A percentile compares a stretch with the other conserved stretches of the same genome.
Evolutionary conservation across 2,888 invertebrate genomes (phyloP).

Genomic region (Phoenoteleia sp.): DNA sequence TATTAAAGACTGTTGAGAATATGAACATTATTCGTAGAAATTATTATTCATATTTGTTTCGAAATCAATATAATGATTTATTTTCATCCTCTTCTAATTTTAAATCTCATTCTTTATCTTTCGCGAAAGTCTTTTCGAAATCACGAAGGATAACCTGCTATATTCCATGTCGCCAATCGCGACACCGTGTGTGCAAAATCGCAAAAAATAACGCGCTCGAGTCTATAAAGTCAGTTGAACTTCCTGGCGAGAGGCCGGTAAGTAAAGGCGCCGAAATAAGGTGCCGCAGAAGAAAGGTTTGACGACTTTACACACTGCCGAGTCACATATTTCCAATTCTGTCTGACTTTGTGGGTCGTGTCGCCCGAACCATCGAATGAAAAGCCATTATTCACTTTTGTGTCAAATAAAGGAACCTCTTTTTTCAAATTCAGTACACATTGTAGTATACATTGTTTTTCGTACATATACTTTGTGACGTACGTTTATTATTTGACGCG

Average conservation of each 20-base stretch:
- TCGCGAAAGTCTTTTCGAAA: slow-evolving; percentile 19
- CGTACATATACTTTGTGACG: slow-evolving; percentile 14
- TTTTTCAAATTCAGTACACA: slow-evolving; percentile 42
- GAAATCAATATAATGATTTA: too few relatives aligned
- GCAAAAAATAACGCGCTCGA: slow-evolving; percentile 61
- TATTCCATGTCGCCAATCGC: slow-evolving; percentile 36
- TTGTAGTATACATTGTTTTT: slow-evolving; percentile 8
- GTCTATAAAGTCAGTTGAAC: slow-evolving; percentile 49
- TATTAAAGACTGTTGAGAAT: too few relatives aligned
- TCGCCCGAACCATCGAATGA: slow-evolving; percentile 78
- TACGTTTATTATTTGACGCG: slow-evolving; percentile 11
- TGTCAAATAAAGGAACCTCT: slow-evolving; percentile 60
- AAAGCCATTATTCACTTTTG: slow-evolving; percentile 82
- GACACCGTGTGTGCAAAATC: slow-evolving; percentile 57
- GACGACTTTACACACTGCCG: slow-evolving; percentile 83
- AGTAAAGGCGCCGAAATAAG: slow-evolving; percentile 37
- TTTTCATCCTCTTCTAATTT: too few relatives aligned
- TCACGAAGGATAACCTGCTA: slow-evolving; percentile 38
- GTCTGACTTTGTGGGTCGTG: slow-evolving; percentile 73
- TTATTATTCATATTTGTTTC: too few relatives aligned
- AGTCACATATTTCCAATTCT: slow-evolving; percentile 84
- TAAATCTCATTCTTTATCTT: slow-evolving; percentile 36
- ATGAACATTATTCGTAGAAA: too few relatives aligned
- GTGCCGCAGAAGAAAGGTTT: slow-evolving; percentile 70
- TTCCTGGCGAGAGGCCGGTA: slow-evolving; percentile 24